These are phyloP conservation scores for Sinocyclocheilus grahami DNA, from an alignment of 2,113 vertebrate species.

Conservation along the genomic window DNA sequence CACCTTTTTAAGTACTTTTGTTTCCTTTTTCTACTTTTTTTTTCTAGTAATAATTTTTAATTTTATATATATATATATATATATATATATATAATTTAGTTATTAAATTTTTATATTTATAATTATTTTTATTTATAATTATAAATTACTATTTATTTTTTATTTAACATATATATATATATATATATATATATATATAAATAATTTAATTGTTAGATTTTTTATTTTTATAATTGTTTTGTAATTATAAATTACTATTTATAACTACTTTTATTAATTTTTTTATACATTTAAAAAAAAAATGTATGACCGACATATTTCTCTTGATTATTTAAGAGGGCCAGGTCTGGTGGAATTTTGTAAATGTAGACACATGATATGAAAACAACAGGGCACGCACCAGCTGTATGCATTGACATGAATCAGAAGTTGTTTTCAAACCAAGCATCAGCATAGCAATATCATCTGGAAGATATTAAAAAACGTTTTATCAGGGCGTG, in stretches of 20 bases:
- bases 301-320: not conserved
- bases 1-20: no score
- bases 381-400: conserved; percentile 52
- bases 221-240: not conserved
- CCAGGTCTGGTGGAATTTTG: conserved; percentile 55
- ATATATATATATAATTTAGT: no score
- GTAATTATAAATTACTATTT: no score
- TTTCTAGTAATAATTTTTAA: not conserved
- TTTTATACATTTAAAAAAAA: no score
- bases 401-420: conserved; percentile 41
- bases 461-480: conserved; percentile 60
- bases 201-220: no score
- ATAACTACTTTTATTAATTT: no score
- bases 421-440: conserved; percentile 49
- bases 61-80: no score
- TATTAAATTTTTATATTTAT: no score
- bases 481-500: conserved; percentile 44
- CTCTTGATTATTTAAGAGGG: conserved; percentile 34
- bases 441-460: conserved; percentile 54
- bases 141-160: no score
- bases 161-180: no score
- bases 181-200: no score
- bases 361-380: conserved; percentile 62
- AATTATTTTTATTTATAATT: no score
- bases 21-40: not conserved